Conservation (phyloP, 1,140 invertebrate genomes). For the Ips typographus region DNA sequence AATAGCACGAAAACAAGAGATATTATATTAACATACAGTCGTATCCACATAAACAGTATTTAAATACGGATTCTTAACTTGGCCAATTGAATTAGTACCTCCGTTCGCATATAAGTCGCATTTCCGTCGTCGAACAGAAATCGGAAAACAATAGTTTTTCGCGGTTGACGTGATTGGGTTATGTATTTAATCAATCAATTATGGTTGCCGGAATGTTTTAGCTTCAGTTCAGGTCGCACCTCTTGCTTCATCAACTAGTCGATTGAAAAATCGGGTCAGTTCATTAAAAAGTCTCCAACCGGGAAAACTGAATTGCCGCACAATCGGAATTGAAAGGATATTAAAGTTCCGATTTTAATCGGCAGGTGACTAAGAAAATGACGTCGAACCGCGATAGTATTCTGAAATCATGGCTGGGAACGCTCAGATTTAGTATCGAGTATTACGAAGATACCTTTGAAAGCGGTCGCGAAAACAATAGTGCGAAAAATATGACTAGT, state of each 20-base stretch:
- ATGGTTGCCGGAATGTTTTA: constrained; percentile 3
- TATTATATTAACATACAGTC: background rate
- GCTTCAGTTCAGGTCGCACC: background rate
- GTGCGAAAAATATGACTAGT: constrained; percentile 27
- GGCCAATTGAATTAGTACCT: too few relatives aligned
- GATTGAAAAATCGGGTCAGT: background rate
- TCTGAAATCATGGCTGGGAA: constrained; percentile 36
- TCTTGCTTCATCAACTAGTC: background rate
- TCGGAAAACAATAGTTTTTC: constrained; percentile 24
- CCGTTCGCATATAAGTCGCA: background rate
- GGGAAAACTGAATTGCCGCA: background rate
- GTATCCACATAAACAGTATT: too few relatives aligned
- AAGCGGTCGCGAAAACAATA: constrained; percentile 16
- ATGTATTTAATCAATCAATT: constrained; percentile 10
- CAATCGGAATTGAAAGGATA: constrained; percentile 1
- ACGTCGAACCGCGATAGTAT: constrained; percentile 28
- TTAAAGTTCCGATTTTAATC: constrained; percentile 13
- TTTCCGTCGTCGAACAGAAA: constrained; percentile 6
- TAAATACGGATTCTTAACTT: background rate
- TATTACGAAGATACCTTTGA: constrained; percentile 36
- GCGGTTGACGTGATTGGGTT: constrained; percentile 15
- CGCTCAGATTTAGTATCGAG: constrained; percentile 30
- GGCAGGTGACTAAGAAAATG: constrained; percentile 33
- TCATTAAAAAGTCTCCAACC: background rate
- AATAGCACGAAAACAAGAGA: constrained; percentile 15